These are phyloP conservation scores for Periophthalmodon schlosseri DNA, from an alignment of 2,113 vertebrate species.

Conservation along the genomic window DNA sequence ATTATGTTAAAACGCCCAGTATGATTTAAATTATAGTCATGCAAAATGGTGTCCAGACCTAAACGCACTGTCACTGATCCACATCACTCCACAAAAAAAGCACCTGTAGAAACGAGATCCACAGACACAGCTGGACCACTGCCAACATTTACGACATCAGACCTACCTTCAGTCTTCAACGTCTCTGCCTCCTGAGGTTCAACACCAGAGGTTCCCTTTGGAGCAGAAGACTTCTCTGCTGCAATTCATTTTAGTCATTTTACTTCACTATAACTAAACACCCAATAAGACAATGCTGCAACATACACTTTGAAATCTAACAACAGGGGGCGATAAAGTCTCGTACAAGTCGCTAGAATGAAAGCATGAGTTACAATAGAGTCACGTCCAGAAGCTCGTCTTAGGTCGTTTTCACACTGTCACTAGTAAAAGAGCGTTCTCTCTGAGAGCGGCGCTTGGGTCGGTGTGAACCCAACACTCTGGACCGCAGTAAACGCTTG, in stretches of 20 bases:
- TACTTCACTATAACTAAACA: background rate
- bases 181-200: conserved; percentile 36
- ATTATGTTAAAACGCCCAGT: background rate
- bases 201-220: conserved; percentile 1
- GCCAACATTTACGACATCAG: background rate
- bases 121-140: background rate
- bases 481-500: no score
- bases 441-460: no score
- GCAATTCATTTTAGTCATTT: conserved; percentile 9
- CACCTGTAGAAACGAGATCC: conserved; percentile 17
- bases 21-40: background rate
- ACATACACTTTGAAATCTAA: conserved; percentile 1
- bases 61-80: background rate
- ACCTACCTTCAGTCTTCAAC: conserved; percentile 28
- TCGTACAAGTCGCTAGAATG: background rate
- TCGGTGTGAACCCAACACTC: no score
- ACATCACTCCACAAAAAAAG: background rate
- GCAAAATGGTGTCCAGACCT: background rate
- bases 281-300: background rate
- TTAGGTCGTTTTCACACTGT: no score
- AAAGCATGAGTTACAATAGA: background rate
- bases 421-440: no score
- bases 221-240: conserved; percentile 15
- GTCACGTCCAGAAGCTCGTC: background rate
- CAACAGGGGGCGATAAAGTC: background rate